Conservation (phyloP, 1,140 invertebrate genomes). For the Archegozetes longisetosus region DNA sequence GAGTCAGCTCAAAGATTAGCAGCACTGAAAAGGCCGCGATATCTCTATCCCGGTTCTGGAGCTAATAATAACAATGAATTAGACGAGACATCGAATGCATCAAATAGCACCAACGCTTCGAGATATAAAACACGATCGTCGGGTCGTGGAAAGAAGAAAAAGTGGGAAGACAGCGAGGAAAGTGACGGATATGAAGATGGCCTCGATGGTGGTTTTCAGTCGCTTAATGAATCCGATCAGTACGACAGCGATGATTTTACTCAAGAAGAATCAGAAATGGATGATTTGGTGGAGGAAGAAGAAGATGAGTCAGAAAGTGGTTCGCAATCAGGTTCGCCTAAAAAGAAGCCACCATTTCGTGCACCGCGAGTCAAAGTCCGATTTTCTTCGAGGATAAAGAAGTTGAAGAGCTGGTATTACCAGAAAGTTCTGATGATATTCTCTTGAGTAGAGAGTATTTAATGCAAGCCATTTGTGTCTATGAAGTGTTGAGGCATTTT, state of each 20-base stretch:
- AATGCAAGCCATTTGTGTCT: conserved; percentile 64
- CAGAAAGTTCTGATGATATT: conserved; percentile 76
- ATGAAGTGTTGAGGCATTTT: conserved; percentile 86
- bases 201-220: neutral
- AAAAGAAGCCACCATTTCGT: conserved; percentile 15
- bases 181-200: neutral
- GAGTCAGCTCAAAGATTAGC: conserved; percentile 12
- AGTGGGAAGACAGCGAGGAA: neutral
- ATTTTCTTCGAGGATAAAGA: conserved; percentile 34
- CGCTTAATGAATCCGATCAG: neutral
- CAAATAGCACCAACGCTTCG: neutral
- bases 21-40: neutral
- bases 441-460: conserved; percentile 54
- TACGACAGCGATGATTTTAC: neutral
- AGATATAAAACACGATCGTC: neutral
- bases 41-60: conserved; percentile 5
- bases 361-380: conserved; percentile 52
- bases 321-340: neutral
- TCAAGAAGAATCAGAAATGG: neutral
- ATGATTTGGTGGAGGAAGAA: neutral
- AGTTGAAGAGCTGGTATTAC: conserved; percentile 55
- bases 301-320: neutral
- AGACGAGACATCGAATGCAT: neutral
- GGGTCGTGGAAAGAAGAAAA: neutral
- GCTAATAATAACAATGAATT: neutral